These are phyloP conservation scores for Eleginops maclovinus DNA, from an alignment of 2,113 vertebrate species.

Conservation along the genomic window DNA sequence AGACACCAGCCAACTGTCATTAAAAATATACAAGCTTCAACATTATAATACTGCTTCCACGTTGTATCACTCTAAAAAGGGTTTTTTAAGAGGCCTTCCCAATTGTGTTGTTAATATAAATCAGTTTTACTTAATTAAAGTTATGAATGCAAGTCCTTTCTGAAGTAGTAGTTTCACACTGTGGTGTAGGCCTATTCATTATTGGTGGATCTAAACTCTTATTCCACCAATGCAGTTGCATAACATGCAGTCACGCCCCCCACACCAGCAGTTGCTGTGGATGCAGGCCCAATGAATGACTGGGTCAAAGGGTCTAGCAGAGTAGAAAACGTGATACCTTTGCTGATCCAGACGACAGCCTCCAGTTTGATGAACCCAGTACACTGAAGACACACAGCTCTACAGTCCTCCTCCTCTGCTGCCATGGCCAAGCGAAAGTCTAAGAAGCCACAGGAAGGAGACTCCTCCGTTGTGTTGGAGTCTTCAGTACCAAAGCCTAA, in stretches of 20 bases:
- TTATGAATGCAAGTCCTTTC: not conserved
- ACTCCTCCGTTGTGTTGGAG: constrained; percentile 9
- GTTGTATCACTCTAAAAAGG: too few species aligned
- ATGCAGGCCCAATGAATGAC: constrained; percentile 31
- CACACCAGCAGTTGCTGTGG: constrained; percentile 16
- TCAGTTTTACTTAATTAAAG: not conserved
- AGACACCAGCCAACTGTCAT: not conserved
- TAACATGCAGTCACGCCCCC: constrained; percentile 2
- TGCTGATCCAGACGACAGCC: not conserved
- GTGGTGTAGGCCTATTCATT: not conserved
- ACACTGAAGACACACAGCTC: not conserved
- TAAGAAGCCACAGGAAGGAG: not conserved
- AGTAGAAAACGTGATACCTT: constrained; percentile 19
- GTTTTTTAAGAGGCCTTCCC: not conserved
- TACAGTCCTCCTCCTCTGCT: constrained; percentile 7
- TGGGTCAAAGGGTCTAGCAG: constrained; percentile 11
- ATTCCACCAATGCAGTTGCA: constrained; percentile 8
- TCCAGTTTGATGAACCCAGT: not conserved
- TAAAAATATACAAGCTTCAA: not conserved
- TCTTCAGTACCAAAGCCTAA: not conserved
- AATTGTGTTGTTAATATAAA: not conserved
- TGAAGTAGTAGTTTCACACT: not conserved
- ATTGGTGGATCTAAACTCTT: not conserved
- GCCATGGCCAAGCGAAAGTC: constrained; percentile 20
- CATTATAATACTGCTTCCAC: not conserved